Evolutionary conservation across 2,888 invertebrate genomes (phyloP).

Genomic region (Noctua janthina): DNA sequence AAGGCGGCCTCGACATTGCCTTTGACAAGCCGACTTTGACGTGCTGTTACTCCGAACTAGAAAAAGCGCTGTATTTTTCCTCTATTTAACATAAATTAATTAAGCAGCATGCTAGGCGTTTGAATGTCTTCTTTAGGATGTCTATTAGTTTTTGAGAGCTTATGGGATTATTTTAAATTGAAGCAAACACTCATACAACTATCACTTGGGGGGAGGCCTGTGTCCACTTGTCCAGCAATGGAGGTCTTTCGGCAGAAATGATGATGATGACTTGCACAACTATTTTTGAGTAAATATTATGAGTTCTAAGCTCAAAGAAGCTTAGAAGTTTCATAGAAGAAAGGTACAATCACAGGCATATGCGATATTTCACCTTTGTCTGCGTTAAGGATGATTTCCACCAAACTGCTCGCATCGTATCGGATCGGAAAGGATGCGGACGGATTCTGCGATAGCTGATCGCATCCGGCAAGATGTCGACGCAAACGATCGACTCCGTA

Average conservation of each 20-base stretch:
- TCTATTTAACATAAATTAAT: constrained; percentile 2
- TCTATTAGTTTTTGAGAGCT: neutral
- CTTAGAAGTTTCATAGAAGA: neutral
- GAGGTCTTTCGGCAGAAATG: no score
- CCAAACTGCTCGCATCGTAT: no score
- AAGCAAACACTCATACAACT: neutral
- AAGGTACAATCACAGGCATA: neutral
- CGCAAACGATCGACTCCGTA: no score
- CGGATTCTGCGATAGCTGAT: no score
- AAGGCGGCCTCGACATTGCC: constrained; percentile 44
- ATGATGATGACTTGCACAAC: neutral
- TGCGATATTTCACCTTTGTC: neutral
- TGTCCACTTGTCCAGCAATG: no score
- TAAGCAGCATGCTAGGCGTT: neutral
- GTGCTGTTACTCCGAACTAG: neutral
- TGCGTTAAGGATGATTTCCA: no score
- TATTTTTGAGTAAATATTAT: neutral
- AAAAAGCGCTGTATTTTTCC: constrained; percentile 25
- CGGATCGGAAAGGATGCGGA: no score
- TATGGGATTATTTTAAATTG: neutral
- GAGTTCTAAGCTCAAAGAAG: no score
- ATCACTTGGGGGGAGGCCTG: no score
- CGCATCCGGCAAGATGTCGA: no score
- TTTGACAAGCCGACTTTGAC: constrained; percentile 48
- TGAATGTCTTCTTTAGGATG: neutral